These are phyloP conservation scores for Dromococcyx pavoninus DNA, from an alignment of 2,797 vertebrate species.

Conservation along the genomic window DNA sequence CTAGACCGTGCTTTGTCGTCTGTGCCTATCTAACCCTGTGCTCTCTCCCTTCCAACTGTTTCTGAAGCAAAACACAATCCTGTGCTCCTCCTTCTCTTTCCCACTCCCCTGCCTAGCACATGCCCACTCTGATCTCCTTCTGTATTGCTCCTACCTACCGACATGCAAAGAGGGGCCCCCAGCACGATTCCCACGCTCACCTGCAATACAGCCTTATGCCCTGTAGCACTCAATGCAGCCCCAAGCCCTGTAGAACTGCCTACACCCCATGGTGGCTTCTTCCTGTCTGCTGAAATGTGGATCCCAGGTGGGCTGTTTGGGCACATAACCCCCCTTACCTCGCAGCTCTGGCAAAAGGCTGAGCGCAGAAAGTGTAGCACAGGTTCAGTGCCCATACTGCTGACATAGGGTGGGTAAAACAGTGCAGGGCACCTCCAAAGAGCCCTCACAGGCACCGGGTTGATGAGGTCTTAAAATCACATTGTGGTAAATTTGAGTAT, in stretches of 20 bases:
- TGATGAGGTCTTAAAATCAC: not conserved
- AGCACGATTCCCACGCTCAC: fast-evolving
- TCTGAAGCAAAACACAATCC: not conserved
- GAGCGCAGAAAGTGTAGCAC: fast-evolving
- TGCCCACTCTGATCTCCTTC: fast-evolving
- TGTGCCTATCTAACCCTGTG: not conserved
- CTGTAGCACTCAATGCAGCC: not conserved
- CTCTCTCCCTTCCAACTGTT: not conserved
- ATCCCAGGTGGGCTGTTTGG: not conserved
- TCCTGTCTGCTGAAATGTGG: fast-evolving
- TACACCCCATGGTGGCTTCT: fast-evolving
- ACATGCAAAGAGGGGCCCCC: too few relatives aligned
- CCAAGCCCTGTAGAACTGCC: not conserved
- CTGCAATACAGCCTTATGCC: not conserved
- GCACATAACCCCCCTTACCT: not conserved
- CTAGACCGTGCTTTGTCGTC: fast-evolving
- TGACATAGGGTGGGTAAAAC: fast-evolving
- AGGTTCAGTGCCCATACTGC: fast-evolving
- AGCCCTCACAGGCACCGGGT: fast-evolving
- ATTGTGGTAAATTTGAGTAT: not conserved
- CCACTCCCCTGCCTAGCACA: not conserved
- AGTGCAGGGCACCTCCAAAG: not conserved
- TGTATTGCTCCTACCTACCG: fast-evolving
- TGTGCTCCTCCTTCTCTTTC: not conserved
- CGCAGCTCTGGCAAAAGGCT: not conserved